Evolutionary conservation across 2,888 invertebrate species (phyloP), one percentile per base, ranked within the genome.

Genomic region (Cataglyphis livida): DNA sequence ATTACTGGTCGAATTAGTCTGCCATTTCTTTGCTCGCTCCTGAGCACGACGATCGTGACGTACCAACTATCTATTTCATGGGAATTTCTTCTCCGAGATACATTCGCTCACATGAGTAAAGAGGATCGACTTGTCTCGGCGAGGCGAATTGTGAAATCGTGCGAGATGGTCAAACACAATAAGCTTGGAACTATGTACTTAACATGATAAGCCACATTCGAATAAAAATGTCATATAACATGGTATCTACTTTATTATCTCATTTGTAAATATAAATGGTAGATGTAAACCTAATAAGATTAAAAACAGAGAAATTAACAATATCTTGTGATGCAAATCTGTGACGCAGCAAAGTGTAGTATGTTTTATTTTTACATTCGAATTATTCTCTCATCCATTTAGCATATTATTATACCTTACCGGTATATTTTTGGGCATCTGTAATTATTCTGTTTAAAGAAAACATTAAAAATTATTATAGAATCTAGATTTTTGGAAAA

Each of bases 151-250:
- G 70, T 81, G 76, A 84, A 82, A 85, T 74, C 64, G 85, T 87
- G 82, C 86, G 86, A 84, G 84, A 87, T 88, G 89, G 88, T 89
- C 89, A 82, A 82, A 89, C 85, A 84, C 83, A 86, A 81, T 87
- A 85, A 88, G 89, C 91, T 90, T 86, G 82, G 85, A 86, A 87
- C 85, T 88, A 87, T 91, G 91, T 90, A 90, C 87, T 87, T 85
- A 87, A 88, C 59, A 82, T 74, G 82, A 85, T 84, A 79, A 84
- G 84, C 79, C 85, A 84, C 86, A 82, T 89, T 89, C 86, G 86
- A 89, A 89, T 86, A 88, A 88, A 84, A 88, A 83, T 81, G 79
- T 84, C 86, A 84, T 84, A 83, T 76, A 87, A 85, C 83, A 81
- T 32, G 66, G 48, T n/a, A 59, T n/a, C 41, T 82, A 38, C 48